A percentile compares a stretch with the other conserved stretches of the same genome.
phyloP scores from a whole-genome alignment of 1,140 invertebrate species.

The Agrilus planipennis region DNA sequence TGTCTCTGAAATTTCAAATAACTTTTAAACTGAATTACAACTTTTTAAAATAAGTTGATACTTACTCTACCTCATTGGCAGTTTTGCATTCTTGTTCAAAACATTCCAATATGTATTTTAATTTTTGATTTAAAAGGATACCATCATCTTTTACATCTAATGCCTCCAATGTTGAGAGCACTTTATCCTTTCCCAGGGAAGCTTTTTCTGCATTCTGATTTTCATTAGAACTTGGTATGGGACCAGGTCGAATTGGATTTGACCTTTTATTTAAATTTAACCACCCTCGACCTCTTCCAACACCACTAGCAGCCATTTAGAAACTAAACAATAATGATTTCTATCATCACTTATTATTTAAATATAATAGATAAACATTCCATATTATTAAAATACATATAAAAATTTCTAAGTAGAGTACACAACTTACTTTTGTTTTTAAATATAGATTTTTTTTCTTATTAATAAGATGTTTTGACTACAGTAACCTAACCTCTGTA shows the following conservation, averaged over 20 bases:
- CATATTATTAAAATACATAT: too few species aligned
- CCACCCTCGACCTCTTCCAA: conserved; percentile 27
- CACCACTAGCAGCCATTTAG: conserved; percentile 16
- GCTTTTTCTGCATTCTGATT: conserved; percentile 8
- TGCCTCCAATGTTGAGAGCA: conserved; percentile 18
- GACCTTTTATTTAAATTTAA: conserved; percentile 20
- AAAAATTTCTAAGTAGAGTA: too few species aligned
- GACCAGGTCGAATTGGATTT: conserved; percentile 9
- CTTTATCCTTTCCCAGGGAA: conserved; percentile 11
- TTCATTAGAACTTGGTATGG: conserved; percentile 1
- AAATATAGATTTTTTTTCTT: too few species aligned
- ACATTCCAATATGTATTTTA: conserved; percentile 21
- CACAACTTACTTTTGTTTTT: too few species aligned
- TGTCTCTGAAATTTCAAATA: conserved; percentile 7
- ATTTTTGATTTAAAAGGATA: conserved; percentile 27
- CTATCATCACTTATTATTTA: not conserved
- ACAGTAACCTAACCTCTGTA: too few species aligned
- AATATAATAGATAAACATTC: conserved; percentile 1
- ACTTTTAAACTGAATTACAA: conserved; percentile 8
- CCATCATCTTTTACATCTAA: conserved; percentile 25
- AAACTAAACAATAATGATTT: not conserved
- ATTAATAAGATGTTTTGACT: too few species aligned
- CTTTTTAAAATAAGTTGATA: conserved; percentile 3
- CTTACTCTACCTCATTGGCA: conserved; percentile 23
- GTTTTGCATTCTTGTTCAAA: conserved; percentile 19